Conservation (phyloP, 2,797 vertebrate genomes). For the Falco cherrug region DNA sequence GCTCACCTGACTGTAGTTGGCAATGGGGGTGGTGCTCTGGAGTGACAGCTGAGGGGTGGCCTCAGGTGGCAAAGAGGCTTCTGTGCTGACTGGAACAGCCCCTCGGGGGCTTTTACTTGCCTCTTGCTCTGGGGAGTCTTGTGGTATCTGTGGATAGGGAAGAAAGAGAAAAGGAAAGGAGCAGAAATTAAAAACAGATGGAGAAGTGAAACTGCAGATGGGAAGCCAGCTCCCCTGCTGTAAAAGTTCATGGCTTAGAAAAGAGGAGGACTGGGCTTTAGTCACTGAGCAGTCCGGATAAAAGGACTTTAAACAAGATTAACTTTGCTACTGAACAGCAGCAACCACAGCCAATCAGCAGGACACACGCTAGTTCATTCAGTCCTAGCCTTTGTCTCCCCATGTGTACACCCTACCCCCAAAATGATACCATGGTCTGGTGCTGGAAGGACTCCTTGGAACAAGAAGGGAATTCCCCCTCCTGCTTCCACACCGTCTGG, state of each 20-base stretch:
- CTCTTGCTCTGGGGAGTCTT: slow-evolving; percentile 83
- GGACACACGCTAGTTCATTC: background rate
- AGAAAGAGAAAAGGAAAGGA: slow-evolving; percentile 15
- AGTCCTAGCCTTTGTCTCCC: background rate
- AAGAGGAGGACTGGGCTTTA: slow-evolving; percentile 1
- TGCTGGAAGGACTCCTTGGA: background rate
- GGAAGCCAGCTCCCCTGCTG: background rate
- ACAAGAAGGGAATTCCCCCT: background rate
- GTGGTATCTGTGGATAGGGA: slow-evolving; percentile 71
- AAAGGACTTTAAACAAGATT: background rate
- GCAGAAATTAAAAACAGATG: slow-evolving; percentile 29
- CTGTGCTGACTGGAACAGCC: slow-evolving; percentile 74
- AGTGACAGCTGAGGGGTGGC: slow-evolving; percentile 75
- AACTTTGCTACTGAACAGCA: background rate
- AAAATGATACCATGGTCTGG: background rate
- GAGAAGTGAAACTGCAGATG: slow-evolving; percentile 40
- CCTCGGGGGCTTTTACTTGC: slow-evolving; percentile 82
- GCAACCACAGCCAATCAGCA: background rate
- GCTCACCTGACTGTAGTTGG: slow-evolving; percentile 80
- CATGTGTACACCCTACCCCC: background rate
- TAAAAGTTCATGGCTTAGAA: slow-evolving; percentile 26
- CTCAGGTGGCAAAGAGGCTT: slow-evolving; percentile 78
- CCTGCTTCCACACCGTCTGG: background rate
- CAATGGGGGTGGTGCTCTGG: slow-evolving; percentile 76
- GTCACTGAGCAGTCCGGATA: background rate